Base-by-base conservation (phyloP, 2,888 invertebrate species). In the Drosophila kuntzei region DNA sequence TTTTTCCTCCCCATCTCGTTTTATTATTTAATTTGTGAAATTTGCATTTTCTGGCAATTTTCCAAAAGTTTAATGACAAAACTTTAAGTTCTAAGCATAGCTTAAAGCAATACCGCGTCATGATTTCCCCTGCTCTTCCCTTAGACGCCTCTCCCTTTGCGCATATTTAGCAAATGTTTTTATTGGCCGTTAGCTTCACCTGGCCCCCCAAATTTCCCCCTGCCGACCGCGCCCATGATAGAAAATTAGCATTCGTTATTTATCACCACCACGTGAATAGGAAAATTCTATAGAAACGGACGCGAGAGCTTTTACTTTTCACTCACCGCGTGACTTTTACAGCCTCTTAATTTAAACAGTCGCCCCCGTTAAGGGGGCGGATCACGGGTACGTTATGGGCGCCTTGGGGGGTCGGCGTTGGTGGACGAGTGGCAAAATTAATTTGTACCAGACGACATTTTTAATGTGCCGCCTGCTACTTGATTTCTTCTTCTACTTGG, bases 161-260 rank as follows among this genome's bases (percentile, higher is more conserved):
- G 76, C 71, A 57, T 63, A 71, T 80, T 80, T 70, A 62, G 47
- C 71, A 81, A 89, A 85, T 75, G 79, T 68, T 87, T 85, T 85
- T 89, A 85, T 85, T 89, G 89, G 87, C 87, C 82, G 87, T 89
- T 87, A 81, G 85, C 71, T 71, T 77, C 87, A 87, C 85, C 87
- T 89, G 87, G 71, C 73, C 79, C 2, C 25, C 20, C 8, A 29
- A 12, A 27, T 27, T 37, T 18, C 29, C 9, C 34, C 3, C 20
- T 8, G 12, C 16, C n/a, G 16, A 14, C 27, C 12, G 14, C 49
- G 46, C 7, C 55, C 79, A 62, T 76, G 80, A 78, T 80, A 74
- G 81, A 76, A 86, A 87, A 86, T 87, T 81, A 84, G 84, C 87
- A 80, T 84, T 84, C 80, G 81, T 87, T 86, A 86, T 85, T 82